Percentiles rank a stretch among this genome's conserved stretches.
Conservation (phyloP, 2,888 invertebrate species). For the Cynaeus angustus region DNA sequence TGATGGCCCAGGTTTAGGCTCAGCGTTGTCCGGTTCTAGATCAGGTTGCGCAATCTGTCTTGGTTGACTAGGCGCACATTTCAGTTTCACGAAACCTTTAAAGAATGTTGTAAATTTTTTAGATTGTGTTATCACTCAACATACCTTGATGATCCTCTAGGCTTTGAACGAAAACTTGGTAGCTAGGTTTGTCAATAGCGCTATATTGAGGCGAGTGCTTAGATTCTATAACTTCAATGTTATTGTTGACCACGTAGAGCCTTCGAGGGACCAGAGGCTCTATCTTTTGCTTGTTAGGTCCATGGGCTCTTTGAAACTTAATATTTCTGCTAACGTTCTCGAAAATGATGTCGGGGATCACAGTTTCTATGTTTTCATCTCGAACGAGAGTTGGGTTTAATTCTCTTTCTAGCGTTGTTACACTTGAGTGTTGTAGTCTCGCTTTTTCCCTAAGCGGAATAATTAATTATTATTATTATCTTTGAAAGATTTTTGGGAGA, state of each 20-base stretch:
- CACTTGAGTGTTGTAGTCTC: slow-evolving; percentile 67
- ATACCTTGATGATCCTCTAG: slow-evolving; percentile 67
- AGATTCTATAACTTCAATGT: slow-evolving; percentile 81
- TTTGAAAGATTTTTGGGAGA: too few relatives aligned
- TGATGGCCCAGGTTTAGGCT: slow-evolving; percentile 46
- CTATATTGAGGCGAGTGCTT: slow-evolving; percentile 77
- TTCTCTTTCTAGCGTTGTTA: slow-evolving; percentile 70
- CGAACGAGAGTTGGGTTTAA: slow-evolving; percentile 74
- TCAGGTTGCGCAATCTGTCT: slow-evolving; percentile 9
- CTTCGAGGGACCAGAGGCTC: slow-evolving; percentile 79
- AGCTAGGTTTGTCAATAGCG: slow-evolving; percentile 76
- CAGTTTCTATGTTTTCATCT: slow-evolving; percentile 77
- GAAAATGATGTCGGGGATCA: slow-evolving; percentile 82
- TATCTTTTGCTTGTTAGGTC: slow-evolving; percentile 65
- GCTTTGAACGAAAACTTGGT: slow-evolving; percentile 77
- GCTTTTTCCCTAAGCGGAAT: slow-evolving; percentile 76
- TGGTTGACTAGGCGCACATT: slow-evolving; percentile 29
- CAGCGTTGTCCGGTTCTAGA: slow-evolving; percentile 1
- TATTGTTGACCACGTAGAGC: slow-evolving; percentile 82
- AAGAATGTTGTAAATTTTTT: slow-evolving; percentile 27
- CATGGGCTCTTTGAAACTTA: slow-evolving; percentile 72
- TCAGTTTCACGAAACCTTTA: slow-evolving; percentile 46
- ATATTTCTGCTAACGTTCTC: slow-evolving; percentile 79
- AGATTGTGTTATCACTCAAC: too few relatives aligned
- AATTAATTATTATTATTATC: too few relatives aligned